Percentiles rank a stretch among this genome's conserved stretches.
phyloP scores from a whole-genome alignment of 1,140 invertebrate genomes.

The Pomacea maculata region DNA sequence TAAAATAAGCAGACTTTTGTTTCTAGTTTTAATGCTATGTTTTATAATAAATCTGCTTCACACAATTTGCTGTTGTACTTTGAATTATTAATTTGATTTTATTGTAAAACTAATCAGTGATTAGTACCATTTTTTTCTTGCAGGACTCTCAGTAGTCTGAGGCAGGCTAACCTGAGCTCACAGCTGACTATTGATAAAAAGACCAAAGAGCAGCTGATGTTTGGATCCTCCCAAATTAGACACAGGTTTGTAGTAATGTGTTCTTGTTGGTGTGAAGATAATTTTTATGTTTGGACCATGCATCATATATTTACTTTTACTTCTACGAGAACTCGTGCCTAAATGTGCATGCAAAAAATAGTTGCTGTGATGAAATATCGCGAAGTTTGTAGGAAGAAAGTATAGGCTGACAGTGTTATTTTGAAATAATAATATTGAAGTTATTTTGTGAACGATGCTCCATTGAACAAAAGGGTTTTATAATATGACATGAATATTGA shows the following conservation, averaged over 20 bases:
- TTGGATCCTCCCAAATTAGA: constrained; percentile 38
- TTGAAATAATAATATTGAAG: no score
- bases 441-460: no score
- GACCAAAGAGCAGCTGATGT: constrained; percentile 57
- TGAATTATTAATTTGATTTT: not conserved
- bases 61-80: no score
- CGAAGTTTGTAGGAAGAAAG: no score
- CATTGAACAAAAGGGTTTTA: no score
- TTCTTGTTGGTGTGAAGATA: not conserved
- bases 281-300: not conserved
- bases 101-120: not conserved
- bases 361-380: not conserved
- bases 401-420: no score
- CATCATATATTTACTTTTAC: not conserved
- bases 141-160: constrained; percentile 56
- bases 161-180: constrained; percentile 61
- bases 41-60: not conserved
- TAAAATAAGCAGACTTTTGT: not conserved
- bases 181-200: constrained; percentile 61
- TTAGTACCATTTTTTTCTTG: not conserved
- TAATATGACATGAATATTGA: no score
- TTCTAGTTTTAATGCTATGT: not conserved
- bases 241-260: constrained; percentile 38
- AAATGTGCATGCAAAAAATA: not conserved
- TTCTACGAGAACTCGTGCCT: not conserved